Percentiles rank a stretch among this genome's conserved stretches.
phyloP scores from a whole-genome alignment of 2,113 vertebrate genomes.

The Tursiops truncatus region DNA sequence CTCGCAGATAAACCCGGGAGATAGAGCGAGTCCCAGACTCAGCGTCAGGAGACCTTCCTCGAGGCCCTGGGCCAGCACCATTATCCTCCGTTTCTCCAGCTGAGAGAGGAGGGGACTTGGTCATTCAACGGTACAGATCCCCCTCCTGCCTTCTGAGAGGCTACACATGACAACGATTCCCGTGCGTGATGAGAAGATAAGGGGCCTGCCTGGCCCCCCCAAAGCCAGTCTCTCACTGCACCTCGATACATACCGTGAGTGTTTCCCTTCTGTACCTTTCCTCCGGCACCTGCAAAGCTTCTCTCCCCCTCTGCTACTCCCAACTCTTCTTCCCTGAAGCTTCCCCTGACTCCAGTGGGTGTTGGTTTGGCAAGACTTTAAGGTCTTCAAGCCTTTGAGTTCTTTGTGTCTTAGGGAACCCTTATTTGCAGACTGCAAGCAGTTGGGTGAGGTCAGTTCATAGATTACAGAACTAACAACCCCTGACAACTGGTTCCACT shows the following conservation, averaged over 20 bases:
- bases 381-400: background rate
- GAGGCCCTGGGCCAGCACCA: background rate
- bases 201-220: background rate
- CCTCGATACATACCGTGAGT: accelerated
- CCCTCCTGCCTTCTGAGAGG: background rate
- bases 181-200: background rate
- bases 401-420: background rate
- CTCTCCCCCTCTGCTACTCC: background rate
- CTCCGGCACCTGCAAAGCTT: background rate
- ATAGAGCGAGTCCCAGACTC: background rate
- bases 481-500: background rate
- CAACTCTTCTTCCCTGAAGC: background rate
- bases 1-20: background rate
- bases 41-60: background rate
- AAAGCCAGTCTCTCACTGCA: background rate
- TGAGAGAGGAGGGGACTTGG: background rate
- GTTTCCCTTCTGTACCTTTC: background rate
- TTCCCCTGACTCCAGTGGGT: background rate
- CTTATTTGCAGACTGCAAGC: background rate
- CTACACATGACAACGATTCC: accelerated
- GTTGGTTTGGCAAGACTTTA: background rate
- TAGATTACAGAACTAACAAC: background rate
- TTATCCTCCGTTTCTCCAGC: background rate
- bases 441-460: background rate
- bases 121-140: background rate